phyloP scores from a whole-genome alignment of 2,113 vertebrate genomes.

The Castor canadensis region DNA sequence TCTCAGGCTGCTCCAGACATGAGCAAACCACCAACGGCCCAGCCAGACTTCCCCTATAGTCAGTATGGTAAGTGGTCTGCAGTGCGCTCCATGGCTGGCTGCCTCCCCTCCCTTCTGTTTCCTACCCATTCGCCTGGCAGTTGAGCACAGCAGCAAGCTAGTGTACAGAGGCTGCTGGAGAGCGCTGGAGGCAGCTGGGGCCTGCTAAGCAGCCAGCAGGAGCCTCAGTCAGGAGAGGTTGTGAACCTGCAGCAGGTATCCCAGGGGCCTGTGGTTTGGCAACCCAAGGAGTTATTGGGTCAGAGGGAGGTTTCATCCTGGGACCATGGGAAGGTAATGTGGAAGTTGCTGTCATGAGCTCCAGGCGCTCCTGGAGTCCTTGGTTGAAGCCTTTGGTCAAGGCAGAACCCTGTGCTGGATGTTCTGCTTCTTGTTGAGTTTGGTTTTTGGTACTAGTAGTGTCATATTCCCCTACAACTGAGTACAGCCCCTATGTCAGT shows the following conservation, averaged over 20 bases:
- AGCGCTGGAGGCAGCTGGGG: no score
- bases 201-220: no score
- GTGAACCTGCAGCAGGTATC: no score
- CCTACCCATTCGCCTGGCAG: no score
- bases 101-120: not conserved
- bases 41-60: slow-evolving; percentile 97
- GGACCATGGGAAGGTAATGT: no score
- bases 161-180: not conserved
- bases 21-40: slow-evolving; percentile 96
- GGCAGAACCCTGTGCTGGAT: not conserved
- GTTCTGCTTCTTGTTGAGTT: no score
- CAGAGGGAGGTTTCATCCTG: not conserved
- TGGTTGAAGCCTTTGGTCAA: not conserved
- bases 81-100: not conserved
- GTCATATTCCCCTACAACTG: no score
- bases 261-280: not conserved
- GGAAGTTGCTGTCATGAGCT: not conserved
- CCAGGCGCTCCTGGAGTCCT: not conserved
- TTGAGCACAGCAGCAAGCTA: not conserved
- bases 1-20: slow-evolving; percentile 98
- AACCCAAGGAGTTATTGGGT: not conserved
- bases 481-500: no score
- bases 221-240: not conserved
- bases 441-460: not conserved
- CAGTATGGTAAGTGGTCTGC: slow-evolving; percentile 94